Percentiles rank a stretch among this genome's conserved stretches.
Conservation (phyloP, 2,797 vertebrate species). For the Bradypodion pumilum region DNA sequence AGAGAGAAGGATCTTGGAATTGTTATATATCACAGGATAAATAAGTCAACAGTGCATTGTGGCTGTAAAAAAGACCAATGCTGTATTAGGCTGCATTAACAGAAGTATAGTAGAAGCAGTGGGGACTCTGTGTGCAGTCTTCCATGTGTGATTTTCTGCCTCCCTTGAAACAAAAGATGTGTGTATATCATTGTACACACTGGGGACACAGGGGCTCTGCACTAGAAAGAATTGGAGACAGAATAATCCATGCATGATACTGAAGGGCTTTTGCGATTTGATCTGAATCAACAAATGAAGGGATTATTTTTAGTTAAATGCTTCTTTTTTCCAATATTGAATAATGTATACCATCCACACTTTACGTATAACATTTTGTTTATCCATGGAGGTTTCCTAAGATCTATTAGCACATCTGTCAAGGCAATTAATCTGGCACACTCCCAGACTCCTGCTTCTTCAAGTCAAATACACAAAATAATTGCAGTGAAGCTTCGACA, state of each 20-base stretch:
- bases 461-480: conserved; percentile 54
- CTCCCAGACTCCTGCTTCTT: conserved; percentile 36
- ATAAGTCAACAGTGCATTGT: too few species aligned
- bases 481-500: too few species aligned
- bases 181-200: not conserved
- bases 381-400: conserved; percentile 47
- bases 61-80: too few species aligned
- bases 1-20: too few species aligned
- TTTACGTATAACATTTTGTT: conserved; percentile 45
- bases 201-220: not conserved
- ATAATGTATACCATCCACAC: conserved; percentile 40
- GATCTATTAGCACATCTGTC: conserved; percentile 54
- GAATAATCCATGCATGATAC: not conserved
- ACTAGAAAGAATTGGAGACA: not conserved
- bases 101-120: too few species aligned
- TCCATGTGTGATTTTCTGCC: not conserved
- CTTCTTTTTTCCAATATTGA: conserved; percentile 6
- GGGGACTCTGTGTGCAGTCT: too few species aligned
- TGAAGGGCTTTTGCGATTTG: not conserved
- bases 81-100: too few species aligned
- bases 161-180: not conserved
- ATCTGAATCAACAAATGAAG: conserved; percentile 44
- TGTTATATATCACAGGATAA: too few species aligned
- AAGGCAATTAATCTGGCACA: conserved; percentile 52
- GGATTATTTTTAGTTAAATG: conserved; percentile 39